These are phyloP conservation scores for Isotomurus palustris DNA, from an alignment of 2,888 invertebrate species.

Conservation along the genomic window DNA sequence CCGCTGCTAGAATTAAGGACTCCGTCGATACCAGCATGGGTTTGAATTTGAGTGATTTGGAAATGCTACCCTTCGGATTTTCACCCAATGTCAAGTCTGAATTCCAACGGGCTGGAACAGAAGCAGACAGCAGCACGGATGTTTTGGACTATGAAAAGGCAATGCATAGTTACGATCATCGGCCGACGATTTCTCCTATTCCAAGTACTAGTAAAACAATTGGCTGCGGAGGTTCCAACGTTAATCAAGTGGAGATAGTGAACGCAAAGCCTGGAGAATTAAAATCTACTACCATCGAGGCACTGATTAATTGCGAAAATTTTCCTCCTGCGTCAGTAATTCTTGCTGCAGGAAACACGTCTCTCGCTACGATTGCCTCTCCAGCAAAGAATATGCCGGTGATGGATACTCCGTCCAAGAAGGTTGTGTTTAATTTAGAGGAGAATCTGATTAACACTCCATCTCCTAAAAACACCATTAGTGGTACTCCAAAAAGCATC, in stretches of 20 bases:
- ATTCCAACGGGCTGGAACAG: background rate
- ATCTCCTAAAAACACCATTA: constrained; percentile 5
- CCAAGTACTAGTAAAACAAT: constrained; percentile 23
- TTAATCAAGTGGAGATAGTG: too few relatives aligned
- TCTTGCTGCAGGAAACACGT: background rate
- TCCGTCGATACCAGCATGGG: constrained; percentile 32
- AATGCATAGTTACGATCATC: too few relatives aligned
- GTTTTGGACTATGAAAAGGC: too few relatives aligned
- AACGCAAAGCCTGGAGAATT: too few relatives aligned
- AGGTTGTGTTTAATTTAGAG: constrained; percentile 39
- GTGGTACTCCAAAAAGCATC: constrained; percentile 34
- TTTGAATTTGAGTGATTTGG: constrained; percentile 30
- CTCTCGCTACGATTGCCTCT: background rate
- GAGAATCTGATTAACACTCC: constrained; percentile 36
- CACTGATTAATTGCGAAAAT: constrained; percentile 25
- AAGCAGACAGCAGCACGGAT: background rate
- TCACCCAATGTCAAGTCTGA: constrained; percentile 3
- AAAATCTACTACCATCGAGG: constrained; percentile 32
- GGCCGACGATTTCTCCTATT: constrained; percentile 1
- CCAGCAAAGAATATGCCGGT: too few relatives aligned
- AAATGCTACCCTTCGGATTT: constrained; percentile 6
- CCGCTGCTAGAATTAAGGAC: constrained; percentile 40
- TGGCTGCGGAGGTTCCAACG: too few relatives aligned
- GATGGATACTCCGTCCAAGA: constrained; percentile 39
- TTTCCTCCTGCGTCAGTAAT: constrained; percentile 14